Percentiles rank a stretch among this genome's conserved stretches.
Evolutionary conservation across 2,113 vertebrate species (phyloP).

Genomic region (Rhynchopsitta pachyrhyncha): DNA sequence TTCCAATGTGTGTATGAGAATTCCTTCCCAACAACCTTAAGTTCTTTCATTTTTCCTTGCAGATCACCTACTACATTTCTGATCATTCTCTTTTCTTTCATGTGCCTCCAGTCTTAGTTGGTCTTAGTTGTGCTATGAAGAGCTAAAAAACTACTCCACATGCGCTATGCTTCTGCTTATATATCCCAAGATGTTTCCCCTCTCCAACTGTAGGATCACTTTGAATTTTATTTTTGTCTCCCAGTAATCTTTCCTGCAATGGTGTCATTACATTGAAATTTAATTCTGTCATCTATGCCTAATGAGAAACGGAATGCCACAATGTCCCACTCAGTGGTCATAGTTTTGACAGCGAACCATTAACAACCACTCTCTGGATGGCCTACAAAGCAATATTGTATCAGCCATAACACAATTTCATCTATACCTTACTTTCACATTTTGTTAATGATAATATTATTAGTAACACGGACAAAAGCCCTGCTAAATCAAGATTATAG

Average conservation of each 20-base stretch:
- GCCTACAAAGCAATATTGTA: background rate
- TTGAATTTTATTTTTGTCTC: background rate
- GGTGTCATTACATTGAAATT: background rate
- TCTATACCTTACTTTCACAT: background rate
- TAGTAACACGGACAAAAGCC: background rate
- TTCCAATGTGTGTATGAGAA: background rate
- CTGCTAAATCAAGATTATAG: background rate
- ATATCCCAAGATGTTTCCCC: background rate
- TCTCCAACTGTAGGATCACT: background rate
- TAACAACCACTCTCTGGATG: background rate
- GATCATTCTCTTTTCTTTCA: background rate
- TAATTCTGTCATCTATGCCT: background rate
- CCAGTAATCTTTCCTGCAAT: background rate
- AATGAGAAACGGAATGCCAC: background rate
- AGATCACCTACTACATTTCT: background rate
- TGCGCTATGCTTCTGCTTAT: background rate
- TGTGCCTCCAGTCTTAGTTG: background rate
- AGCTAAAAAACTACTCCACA: background rate
- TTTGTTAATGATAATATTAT: background rate
- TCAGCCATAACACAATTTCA: background rate
- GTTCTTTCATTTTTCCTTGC: background rate
- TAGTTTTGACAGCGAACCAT: background rate
- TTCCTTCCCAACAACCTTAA: background rate
- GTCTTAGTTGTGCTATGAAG: background rate
- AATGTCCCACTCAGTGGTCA: background rate